Conservation (phyloP, 2,888 invertebrate species). For the Drosophila putrida region DNA sequence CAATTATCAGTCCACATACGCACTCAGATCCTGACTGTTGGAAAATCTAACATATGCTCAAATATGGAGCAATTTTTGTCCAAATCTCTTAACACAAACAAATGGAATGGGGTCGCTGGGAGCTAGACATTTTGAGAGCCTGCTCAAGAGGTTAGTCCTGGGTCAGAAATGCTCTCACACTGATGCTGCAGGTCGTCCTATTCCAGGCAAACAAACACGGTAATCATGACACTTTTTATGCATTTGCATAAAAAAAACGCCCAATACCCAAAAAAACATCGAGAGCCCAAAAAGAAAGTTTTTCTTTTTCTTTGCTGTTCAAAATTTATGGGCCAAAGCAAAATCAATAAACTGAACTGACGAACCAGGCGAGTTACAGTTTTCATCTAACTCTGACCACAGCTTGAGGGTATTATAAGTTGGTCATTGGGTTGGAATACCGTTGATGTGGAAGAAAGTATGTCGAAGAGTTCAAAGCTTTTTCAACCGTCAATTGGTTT, state of each 20-base stretch:
- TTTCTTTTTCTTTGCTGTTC: slow-evolving; percentile 49
- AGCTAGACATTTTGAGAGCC: slow-evolving; percentile 37
- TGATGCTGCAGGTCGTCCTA: slow-evolving; percentile 32
- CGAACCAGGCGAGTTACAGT: slow-evolving; percentile 48
- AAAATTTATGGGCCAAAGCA: slow-evolving; percentile 75
- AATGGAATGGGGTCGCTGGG: slow-evolving; percentile 36
- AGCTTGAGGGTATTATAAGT: slow-evolving; percentile 33
- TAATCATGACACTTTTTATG: slow-evolving; percentile 80
- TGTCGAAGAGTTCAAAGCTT: background rate
- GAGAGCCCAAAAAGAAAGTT: slow-evolving; percentile 57
- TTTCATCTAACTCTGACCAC: slow-evolving; percentile 49
- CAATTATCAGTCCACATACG: slow-evolving; percentile 72
- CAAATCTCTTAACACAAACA: slow-evolving; percentile 54
- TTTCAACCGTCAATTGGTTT: background rate
- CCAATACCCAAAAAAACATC: slow-evolving; percentile 30
- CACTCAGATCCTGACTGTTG: slow-evolving; percentile 34
- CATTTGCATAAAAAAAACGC: slow-evolving; percentile 70
- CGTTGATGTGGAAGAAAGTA: background rate
- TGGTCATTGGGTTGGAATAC: slow-evolving; percentile 6
- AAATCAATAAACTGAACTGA: slow-evolving; percentile 78
- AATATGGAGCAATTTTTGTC: slow-evolving; percentile 65
- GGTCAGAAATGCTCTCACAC: slow-evolving; percentile 53
- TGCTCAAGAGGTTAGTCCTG: slow-evolving; percentile 47
- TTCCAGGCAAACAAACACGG: slow-evolving; percentile 71
- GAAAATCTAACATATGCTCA: slow-evolving; percentile 62